Base-by-base conservation (phyloP, 2,888 invertebrate species). In the Diaphora mendica region DNA sequence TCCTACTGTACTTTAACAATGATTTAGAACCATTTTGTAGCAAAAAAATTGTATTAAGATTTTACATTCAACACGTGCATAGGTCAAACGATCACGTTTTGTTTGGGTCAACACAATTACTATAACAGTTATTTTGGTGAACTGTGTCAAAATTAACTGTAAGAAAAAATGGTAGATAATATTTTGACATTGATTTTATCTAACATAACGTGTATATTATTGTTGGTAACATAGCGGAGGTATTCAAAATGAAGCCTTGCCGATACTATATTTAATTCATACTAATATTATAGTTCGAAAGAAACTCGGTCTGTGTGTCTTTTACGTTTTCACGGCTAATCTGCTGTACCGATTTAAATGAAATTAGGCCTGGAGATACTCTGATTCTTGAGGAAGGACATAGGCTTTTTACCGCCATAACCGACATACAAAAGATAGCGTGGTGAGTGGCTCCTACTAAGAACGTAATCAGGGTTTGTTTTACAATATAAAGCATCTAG, bases 31-130 rank as follows among this genome's bases (percentile, higher is more conserved):
- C 9, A 17, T 20, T 64, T 17, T 33, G 17, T 64, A 5, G n/a
- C 35, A 51, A 73, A 59, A 70, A 44, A 30, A 33, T 5, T 33
- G 7, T 26, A 64, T 30, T 26, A 8, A 15, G 62, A 72, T 74
- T 51, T 72, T 48, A 33, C 26, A 77, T 73, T 42, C 51, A 44
- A 78, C 82, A 82, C 75, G 73, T 81, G 79, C 70, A 78, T 72
- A 69, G 78, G 78, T 83, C 78, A 78, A 73, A 59, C 64, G 62
- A 78, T 76, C 83, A 20, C 75, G 82, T 82, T 75, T 64, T 39
- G 66, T 73, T 79, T 74, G 72, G 78, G 78, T 83, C 77, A 81
- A 76, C 79, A 78, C 76, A 76, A 82, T 78, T 51, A 77, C 64
- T 66, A 65, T 48, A 73, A 77, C 76, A 66, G 75, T 77, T 75